phyloP scores from a whole-genome alignment of 2,888 invertebrate species.

The Buathra laborator region DNA sequence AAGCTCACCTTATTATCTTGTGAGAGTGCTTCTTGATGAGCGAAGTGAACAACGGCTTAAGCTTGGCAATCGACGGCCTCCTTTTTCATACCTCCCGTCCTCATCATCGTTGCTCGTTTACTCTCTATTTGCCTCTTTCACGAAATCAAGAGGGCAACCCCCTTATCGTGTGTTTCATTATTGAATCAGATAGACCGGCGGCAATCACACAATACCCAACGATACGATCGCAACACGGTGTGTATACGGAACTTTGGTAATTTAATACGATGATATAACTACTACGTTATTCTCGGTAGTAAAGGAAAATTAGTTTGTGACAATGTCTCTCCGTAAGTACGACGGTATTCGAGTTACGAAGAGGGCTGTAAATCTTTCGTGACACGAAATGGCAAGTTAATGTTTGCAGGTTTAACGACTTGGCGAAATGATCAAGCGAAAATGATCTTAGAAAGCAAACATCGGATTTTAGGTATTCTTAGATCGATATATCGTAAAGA shows the following conservation, averaged over 20 bases:
- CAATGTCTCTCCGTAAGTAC: conserved; percentile 12
- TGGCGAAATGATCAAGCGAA: too few species aligned
- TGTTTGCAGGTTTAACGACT: conserved; percentile 43
- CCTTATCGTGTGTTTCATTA: background rate
- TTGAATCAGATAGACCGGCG: conserved; percentile 23
- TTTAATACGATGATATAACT: background rate
- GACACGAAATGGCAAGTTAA: conserved; percentile 33
- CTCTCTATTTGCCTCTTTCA: conserved; percentile 26
- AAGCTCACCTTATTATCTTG: conserved; percentile 50
- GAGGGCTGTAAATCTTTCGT: conserved; percentile 40
- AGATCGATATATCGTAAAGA: too few species aligned
- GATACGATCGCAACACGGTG: background rate
- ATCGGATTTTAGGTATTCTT: background rate
- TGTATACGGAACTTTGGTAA: background rate
- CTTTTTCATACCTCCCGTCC: background rate
- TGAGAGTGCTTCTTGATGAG: conserved; percentile 53
- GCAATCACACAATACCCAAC: conserved; percentile 14
- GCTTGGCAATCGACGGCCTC: conserved; percentile 42
- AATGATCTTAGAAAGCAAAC: background rate
- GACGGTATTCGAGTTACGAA: background rate
- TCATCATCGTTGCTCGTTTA: background rate
- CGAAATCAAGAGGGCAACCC: conserved; percentile 9
- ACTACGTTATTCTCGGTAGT: background rate
- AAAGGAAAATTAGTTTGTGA: background rate
- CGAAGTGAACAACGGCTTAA: conserved; percentile 47